Evolutionary conservation across 2,888 invertebrate genomes (phyloP).

Genomic region (Thysanoteuthis rhombus): DNA sequence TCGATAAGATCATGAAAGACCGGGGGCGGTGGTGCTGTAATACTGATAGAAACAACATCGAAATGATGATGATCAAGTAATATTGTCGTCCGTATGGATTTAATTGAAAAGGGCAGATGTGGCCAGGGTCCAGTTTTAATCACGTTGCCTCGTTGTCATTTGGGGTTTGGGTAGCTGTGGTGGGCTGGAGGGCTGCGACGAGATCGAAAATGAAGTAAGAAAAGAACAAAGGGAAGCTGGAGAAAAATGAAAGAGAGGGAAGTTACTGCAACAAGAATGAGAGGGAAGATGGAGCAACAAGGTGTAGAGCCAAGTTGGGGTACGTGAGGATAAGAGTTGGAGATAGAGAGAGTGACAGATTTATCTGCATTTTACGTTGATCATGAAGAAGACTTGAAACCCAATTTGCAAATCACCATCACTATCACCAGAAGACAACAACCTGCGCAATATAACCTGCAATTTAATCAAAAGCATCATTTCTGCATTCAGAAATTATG

Average conservation of each 20-base stretch:
- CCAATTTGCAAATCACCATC: not conserved
- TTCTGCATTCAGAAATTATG: not conserved
- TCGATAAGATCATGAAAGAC: not conserved
- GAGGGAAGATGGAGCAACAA: not conserved
- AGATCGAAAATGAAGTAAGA: not conserved
- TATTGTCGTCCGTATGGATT: slow-evolving; percentile 12
- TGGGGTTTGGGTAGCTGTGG: not conserved
- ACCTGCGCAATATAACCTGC: not conserved
- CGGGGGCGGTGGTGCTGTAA: not conserved
- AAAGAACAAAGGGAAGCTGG: not conserved
- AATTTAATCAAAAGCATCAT: not conserved
- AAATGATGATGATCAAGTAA: not conserved
- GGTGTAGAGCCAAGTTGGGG: too few species aligned
- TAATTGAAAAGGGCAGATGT: not conserved
- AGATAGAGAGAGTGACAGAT: not conserved
- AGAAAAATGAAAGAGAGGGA: not conserved
- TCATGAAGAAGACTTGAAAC: too few species aligned
- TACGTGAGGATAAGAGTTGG: too few species aligned
- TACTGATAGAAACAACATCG: not conserved
- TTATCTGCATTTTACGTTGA: not conserved
- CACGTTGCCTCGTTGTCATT: not conserved
- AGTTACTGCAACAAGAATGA: not conserved
- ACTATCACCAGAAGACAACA: not conserved
- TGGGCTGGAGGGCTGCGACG: not conserved
- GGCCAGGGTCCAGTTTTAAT: not conserved